These are phyloP conservation scores for Gymnorhina tibicen DNA, from an alignment of 2,113 vertebrate genomes.

Conservation along the genomic window DNA sequence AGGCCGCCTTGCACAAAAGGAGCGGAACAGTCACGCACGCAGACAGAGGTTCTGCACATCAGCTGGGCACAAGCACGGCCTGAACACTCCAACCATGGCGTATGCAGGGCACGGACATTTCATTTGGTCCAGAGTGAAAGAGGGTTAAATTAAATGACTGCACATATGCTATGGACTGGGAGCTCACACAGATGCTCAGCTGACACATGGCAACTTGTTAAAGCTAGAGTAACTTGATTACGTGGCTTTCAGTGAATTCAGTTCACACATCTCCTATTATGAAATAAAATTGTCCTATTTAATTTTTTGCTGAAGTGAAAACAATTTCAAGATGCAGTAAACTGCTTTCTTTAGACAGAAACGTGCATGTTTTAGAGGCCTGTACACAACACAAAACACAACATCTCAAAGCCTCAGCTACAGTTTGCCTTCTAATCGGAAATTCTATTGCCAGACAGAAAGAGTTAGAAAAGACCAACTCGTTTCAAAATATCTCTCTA, in stretches of 20 bases:
- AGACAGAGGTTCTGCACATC: fast-evolving
- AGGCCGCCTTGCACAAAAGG: neutral
- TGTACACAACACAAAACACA: neutral
- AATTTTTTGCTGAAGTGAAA: neutral
- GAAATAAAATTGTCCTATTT: conserved; percentile 5
- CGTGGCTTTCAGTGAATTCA: neutral
- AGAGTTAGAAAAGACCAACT: neutral
- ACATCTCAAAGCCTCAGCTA: neutral
- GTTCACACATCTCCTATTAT: neutral
- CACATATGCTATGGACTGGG: neutral
- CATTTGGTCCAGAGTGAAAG: neutral
- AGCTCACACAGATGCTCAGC: neutral
- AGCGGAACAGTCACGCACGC: fast-evolving
- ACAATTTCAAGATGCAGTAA: neutral
- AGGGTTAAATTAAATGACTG: neutral
- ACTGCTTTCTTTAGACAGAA: neutral
- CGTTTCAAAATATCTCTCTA: neutral
- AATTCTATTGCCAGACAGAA: neutral
- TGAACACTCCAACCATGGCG: fast-evolving
- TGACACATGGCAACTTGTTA: neutral
- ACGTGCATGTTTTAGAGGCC: neutral
- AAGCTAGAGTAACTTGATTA: neutral
- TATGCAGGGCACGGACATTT: neutral
- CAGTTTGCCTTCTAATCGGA: neutral
- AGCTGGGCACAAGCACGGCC: neutral